Conservation (phyloP, 2,888 invertebrate genomes). For the Boloria selene region DNA sequence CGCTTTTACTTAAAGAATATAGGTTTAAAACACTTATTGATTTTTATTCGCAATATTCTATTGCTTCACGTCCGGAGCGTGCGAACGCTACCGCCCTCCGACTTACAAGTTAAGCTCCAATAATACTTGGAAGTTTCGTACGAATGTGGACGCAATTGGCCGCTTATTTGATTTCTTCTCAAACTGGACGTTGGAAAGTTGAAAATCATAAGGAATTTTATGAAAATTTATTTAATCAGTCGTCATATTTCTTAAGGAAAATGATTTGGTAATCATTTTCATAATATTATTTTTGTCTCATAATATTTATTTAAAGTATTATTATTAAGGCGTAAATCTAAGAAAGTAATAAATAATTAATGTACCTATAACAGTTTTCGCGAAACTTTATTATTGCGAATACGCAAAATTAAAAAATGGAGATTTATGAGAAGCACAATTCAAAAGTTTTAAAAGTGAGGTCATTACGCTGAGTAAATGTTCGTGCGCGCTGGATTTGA, state of each 20-base stretch:
- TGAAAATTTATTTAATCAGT: too few species aligned
- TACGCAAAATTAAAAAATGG: not conserved
- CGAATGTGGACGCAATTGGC: constrained; percentile 9
- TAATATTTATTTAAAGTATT: too few species aligned
- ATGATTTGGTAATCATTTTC: too few species aligned
- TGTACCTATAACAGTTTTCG: not conserved
- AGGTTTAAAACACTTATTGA: too few species aligned
- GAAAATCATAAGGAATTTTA: too few species aligned
- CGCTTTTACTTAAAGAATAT: too few species aligned
- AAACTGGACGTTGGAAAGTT: not conserved
- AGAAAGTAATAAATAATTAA: too few species aligned
- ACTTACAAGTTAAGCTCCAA: not conserved
- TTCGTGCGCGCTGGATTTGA: not conserved
- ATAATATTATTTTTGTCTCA: too few species aligned
- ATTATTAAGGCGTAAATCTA: too few species aligned
- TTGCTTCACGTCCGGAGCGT: too few species aligned
- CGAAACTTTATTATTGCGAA: not conserved
- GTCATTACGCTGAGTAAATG: constrained; percentile 12
- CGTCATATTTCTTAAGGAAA: too few species aligned
- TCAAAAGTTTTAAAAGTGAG: constrained; percentile 8
- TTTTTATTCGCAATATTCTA: too few species aligned
- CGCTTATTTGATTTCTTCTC: constrained; percentile 19
- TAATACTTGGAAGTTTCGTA: constrained; percentile 9
- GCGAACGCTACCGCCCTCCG: not conserved
- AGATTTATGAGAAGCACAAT: constrained; percentile 2